Evolutionary conservation across 92 coral and sea anemone genomes (phyloP), one percentile per base, ranked within the genome.

Genomic region (Zoanthus sansibaricus): DNA sequence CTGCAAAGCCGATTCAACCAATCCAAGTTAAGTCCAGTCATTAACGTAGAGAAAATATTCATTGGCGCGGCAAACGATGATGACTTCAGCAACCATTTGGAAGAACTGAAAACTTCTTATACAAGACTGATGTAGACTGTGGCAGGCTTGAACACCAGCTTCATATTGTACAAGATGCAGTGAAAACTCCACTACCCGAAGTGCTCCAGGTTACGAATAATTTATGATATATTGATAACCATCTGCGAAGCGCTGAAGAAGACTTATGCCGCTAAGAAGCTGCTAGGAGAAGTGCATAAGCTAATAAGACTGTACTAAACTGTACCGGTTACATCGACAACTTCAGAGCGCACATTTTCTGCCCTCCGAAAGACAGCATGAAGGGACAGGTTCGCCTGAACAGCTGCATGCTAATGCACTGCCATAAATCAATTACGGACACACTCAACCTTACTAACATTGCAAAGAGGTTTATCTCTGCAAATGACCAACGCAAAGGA

Each of bases 1-100:
- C 85, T 86, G 61, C 82, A 89, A 72, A 78, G 75, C 64, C 82
- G 89, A 72, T 88, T 91, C 70, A 64, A 87, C 82, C 94, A 88
- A 55, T 56, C 71, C 64, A 90, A 87, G 77, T 70, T 89, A n/a
- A 83, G 66, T 78, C 79, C 87, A 58, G 88, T 89, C 48, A 21
- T 17, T 42, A 54, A 82, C 61, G 31, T 89, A 45, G 91, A 89
- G 45, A 56, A 89, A 73, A 46, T 83, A 56, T 21, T 89, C 64
- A 56, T 58, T 89, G 33, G 51, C 54, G 75, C 91, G 25, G 87
- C 88, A 73, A 87, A 79, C 76, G 49, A 55, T 30, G 77, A 82
- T 17, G 87, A 70, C 55, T 83, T 88, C 72, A 49, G 72, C 45
- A n/a, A 75, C 30, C 59, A 56, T 37, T 66, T 88, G 33, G 30